Conservation (phyloP, 2,797 vertebrate species). For the Phrynocephalus forsythii region DNA sequence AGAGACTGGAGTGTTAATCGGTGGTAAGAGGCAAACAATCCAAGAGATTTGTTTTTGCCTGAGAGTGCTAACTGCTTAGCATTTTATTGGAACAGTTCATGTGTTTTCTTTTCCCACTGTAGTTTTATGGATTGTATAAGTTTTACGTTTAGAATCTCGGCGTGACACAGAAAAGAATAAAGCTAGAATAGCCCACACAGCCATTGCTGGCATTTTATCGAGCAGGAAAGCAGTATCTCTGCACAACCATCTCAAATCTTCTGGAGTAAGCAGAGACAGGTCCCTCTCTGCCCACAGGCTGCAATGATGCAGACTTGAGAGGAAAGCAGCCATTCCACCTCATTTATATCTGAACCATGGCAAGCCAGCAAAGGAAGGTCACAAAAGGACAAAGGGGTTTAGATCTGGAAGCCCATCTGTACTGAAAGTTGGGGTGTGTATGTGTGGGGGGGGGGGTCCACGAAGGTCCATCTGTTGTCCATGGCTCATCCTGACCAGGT, state of each 20-base stretch:
- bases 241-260: background rate
- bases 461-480: background rate
- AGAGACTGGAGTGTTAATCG: background rate
- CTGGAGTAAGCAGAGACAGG: background rate
- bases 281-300: too few species aligned
- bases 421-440: background rate
- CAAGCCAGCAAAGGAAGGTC: background rate
- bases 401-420: background rate
- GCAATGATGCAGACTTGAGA: background rate
- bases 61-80: background rate
- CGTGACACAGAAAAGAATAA: background rate
- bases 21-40: background rate
- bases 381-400: background rate
- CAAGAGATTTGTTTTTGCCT: conserved; percentile 2
- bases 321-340: background rate
- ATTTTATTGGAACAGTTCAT: background rate
- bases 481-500: background rate
- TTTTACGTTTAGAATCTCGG: background rate
- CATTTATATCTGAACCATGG: background rate
- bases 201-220: background rate
- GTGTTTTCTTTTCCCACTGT: background rate
- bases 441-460: too few species aligned
- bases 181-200: background rate
- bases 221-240: background rate
- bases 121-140: fast-evolving